Evolutionary conservation across 1,140 invertebrate genomes (phyloP), one percentile per base, ranked within the genome.

Genomic region (Ctenoplectra terminalis): DNA sequence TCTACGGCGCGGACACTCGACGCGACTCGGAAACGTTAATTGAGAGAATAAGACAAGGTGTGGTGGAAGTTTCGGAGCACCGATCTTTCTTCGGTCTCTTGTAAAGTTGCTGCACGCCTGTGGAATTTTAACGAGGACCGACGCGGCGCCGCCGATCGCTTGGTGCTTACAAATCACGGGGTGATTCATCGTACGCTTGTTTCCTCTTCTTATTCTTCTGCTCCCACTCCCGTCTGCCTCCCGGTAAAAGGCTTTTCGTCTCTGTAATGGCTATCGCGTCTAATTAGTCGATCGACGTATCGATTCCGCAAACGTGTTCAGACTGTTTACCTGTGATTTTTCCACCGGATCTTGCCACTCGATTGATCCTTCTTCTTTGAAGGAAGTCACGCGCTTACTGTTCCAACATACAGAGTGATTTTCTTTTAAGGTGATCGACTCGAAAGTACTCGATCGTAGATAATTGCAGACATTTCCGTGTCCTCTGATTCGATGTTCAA

Each of bases 251-350:
- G 26, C 50, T 46, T 58, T 46, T 34, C 37, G 9, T 58, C 50
- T 15, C 40, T 8, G 37, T 69, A 58, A 69, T 77, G 64, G 64
- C 69, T 20, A 72, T 56, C 84, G 72, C 74, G 77, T 81, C 78
- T 86, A 86, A 85, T 86, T 86, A 85, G 52, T 37, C 83, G 82
- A 84, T 84, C 84, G 71, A 84, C 82, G 77, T 74, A 80, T 63
- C 78, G 78, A 76, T 85, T 58, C 31, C 54, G 75, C 50, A 81
- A 84, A 85, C 73, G 64, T 63, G 50, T 54, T 29, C 71, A n/a
- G 63, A 77, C 75, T 70, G 64, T 78, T 78, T 70, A 46, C 75
- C 46, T 52, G 52, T 20, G 26, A 34, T 70, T 70, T 58, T 60
- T 67, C n/a, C n/a, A 48, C 3, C n/a, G 11, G 20, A 17, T 20